phyloP scores from a whole-genome alignment of 2,797 vertebrate genomes.

The Artibeus jamaicensis region DNA sequence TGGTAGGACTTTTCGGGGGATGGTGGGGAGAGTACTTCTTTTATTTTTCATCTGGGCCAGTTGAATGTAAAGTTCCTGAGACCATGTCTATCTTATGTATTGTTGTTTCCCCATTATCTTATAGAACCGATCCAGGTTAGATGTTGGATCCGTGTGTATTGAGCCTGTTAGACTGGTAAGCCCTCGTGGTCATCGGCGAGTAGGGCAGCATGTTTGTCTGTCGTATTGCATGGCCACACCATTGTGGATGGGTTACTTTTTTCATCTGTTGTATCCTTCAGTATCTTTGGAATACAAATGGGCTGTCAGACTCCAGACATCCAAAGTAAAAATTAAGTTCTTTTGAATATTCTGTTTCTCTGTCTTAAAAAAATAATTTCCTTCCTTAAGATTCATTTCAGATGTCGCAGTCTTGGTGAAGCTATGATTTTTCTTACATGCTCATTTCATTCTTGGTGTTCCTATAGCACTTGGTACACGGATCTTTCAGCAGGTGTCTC shows the following conservation, averaged over 20 bases:
- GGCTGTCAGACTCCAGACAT: background rate
- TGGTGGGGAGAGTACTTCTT: background rate
- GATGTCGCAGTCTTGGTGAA: background rate
- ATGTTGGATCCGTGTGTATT: background rate
- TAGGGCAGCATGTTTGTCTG: background rate
- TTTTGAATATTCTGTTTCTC: background rate
- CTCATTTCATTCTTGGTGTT: background rate
- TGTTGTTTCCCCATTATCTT: background rate
- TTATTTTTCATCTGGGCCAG: background rate
- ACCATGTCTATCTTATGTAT: background rate
- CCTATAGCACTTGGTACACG: background rate
- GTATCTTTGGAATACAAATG: background rate
- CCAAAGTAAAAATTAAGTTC: background rate
- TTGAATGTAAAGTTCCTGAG: conserved; percentile 1
- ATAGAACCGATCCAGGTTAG: background rate
- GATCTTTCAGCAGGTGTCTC: background rate
- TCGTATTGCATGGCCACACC: background rate
- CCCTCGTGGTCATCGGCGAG: background rate
- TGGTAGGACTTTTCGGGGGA: background rate
- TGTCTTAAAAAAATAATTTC: background rate
- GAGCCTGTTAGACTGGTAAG: background rate
- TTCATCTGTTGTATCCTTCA: background rate
- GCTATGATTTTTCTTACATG: background rate
- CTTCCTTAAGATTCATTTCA: background rate
- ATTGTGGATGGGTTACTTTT: background rate